Base-by-base conservation (phyloP, 2,888 invertebrate species). In the Norana najaformis region DNA sequence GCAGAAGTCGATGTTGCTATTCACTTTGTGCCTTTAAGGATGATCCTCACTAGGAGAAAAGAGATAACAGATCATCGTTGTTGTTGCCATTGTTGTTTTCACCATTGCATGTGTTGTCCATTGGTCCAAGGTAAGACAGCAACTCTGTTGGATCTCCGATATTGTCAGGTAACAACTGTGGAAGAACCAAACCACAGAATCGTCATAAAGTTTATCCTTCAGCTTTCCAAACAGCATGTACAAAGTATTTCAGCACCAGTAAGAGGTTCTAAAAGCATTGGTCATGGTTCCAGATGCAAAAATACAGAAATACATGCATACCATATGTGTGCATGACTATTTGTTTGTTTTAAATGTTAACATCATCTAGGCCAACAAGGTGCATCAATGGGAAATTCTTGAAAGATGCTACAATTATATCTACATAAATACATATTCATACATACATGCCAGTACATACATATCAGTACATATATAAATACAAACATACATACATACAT, bases 111-210 rank as follows among this genome's bases (percentile, higher is more conserved):
- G 37, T 85, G 91, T 91, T 94, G 94, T 97, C 97, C 53, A 96
- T 97, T 89, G 98, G 97, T 94, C 98, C 98, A 95, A 98, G 96
- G 95, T 98, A 98, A 92, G 98, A 98, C 90, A 98, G 96, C 93
- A 98, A 96, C 95, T 98, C 98, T 97, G 92, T 92, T 1, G 92
- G 92, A 85, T 98, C 98, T 91, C 97, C 97, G n/a, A 89, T 89
- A 39, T 89, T 89, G 92, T 98, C 98, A 92, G 98, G 97, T 94
- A 98, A 96, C 94, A 98, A 96, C 98, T 98, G 96, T 11, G 69
- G 38, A 35, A 47, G 47, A 47, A 47, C 5, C 53, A 53, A 53
- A 69, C n/a, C 69, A 69, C 69, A 69, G 30, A 30, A 30, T 88
- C 37, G 14, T 38, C 5, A 30, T 0, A 8, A 83, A 3, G 30